phyloP scores from a whole-genome alignment of 2,113 vertebrate genomes.

The Micronycteris hirsuta region DNA sequence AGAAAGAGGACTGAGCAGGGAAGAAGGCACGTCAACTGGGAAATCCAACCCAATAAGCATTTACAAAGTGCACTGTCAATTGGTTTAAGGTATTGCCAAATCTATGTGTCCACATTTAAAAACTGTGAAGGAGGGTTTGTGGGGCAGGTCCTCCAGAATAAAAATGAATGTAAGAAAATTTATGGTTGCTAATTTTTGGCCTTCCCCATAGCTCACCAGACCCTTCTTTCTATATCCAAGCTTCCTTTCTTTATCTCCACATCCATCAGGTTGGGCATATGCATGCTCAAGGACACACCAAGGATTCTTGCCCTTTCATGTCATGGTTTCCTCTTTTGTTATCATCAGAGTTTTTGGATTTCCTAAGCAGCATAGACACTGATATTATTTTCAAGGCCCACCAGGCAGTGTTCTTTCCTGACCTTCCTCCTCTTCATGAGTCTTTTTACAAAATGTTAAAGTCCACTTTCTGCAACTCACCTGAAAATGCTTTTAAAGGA shows the following conservation, averaged over 20 bases:
- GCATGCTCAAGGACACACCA: neutral
- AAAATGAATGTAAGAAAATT: neutral
- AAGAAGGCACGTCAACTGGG: neutral
- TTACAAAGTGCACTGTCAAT: neutral
- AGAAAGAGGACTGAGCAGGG: neutral
- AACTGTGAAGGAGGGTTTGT: neutral
- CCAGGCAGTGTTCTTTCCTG: neutral
- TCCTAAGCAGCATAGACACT: neutral
- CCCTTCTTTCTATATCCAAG: neutral
- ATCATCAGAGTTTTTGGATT: neutral
- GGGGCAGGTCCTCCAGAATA: neutral
- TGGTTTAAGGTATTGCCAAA: neutral
- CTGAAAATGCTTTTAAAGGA: neutral
- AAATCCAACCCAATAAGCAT: neutral
- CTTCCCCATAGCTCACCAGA: neutral
- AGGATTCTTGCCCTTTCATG: neutral
- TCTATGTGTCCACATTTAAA: neutral
- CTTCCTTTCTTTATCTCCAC: neutral
- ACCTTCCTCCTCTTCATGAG: neutral
- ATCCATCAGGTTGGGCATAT: too few relatives aligned
- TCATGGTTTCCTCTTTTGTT: neutral
- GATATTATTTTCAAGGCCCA: neutral
- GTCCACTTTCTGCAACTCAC: neutral
- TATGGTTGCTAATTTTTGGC: neutral
- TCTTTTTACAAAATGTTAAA: neutral